These are phyloP conservation scores for Chiridota heheva DNA, from an alignment of 35 echinoderm and acorn worm species.

Conservation along the genomic window DNA sequence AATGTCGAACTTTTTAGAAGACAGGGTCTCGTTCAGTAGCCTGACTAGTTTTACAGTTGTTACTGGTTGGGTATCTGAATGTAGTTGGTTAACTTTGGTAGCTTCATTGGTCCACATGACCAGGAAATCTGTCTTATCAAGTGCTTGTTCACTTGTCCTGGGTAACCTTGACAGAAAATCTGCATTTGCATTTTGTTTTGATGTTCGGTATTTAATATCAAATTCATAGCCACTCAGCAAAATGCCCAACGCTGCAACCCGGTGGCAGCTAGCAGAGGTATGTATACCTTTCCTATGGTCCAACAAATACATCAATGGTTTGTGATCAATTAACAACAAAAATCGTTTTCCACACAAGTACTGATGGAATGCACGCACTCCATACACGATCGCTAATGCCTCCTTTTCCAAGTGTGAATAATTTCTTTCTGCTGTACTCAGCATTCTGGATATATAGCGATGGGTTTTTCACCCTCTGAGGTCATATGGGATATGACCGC, in stretches of 20 bases:
- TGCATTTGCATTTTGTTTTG: constrained; percentile 44
- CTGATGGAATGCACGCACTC: not conserved
- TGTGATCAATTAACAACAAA: constrained; percentile 35
- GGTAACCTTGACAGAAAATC: constrained; percentile 47
- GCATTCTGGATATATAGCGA: constrained; percentile 36
- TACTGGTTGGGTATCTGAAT: not conserved
- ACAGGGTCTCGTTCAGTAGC: not conserved
- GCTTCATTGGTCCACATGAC: no score
- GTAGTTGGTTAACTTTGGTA: no score
- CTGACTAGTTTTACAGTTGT: not conserved
- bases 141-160: not conserved
- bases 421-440: constrained; percentile 5
- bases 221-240: constrained; percentile 19
- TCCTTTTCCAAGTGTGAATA: constrained; percentile 27
- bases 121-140: no score
- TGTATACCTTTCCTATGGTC: not conserved
- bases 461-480: not conserved
- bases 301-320: constrained; percentile 26
- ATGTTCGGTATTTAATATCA: constrained; percentile 36
- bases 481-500: constrained; percentile 40
- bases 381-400: constrained; percentile 2
- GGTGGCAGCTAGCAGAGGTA: constrained; percentile 14
- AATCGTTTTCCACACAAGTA: constrained; percentile 19
- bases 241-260: constrained; percentile 43
- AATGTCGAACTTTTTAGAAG: not conserved